Evolutionary conservation across 2,888 invertebrate genomes (phyloP).

Genomic region (Sericinus montela): DNA sequence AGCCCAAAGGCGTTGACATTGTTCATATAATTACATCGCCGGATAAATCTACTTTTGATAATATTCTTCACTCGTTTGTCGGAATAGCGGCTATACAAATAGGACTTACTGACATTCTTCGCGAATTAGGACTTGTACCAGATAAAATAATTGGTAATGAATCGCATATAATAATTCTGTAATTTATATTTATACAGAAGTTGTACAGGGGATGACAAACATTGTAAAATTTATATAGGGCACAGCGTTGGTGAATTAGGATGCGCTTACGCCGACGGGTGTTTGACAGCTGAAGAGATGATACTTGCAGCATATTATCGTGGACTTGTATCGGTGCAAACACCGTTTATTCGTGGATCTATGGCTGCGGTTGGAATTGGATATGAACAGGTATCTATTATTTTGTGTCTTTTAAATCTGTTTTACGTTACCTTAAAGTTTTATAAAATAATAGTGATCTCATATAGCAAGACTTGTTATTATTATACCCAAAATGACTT

Average conservation of each 20-base stretch:
- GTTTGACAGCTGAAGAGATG: conserved; percentile 91
- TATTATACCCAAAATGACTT: too few relatives aligned
- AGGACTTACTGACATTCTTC: conserved; percentile 65
- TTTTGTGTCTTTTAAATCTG: too few relatives aligned
- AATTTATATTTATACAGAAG: too few relatives aligned
- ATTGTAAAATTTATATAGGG: conserved; percentile 62
- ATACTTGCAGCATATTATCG: conserved; percentile 89
- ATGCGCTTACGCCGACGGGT: conserved; percentile 95
- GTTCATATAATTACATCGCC: conserved; percentile 82
- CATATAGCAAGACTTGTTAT: too few relatives aligned
- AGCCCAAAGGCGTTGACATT: conserved; percentile 82
- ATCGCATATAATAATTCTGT: not conserved
- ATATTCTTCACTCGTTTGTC: conserved; percentile 85
- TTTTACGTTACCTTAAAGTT: too few relatives aligned
- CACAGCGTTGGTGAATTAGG: conserved; percentile 83
- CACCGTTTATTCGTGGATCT: conserved; percentile 83
- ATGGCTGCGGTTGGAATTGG: conserved; percentile 93
- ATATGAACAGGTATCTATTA: conserved; percentile 73
- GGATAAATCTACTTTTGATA: conserved; percentile 74
- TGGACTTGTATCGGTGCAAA: conserved; percentile 85
- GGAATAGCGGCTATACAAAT: conserved; percentile 87
- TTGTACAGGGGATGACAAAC: too few relatives aligned
- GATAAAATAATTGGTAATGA: conserved; percentile 86
- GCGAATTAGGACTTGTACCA: conserved; percentile 79
- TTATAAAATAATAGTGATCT: too few relatives aligned